Base-by-base conservation (phyloP, 1,140 invertebrate species). In the Potamilus streckersoni region DNA sequence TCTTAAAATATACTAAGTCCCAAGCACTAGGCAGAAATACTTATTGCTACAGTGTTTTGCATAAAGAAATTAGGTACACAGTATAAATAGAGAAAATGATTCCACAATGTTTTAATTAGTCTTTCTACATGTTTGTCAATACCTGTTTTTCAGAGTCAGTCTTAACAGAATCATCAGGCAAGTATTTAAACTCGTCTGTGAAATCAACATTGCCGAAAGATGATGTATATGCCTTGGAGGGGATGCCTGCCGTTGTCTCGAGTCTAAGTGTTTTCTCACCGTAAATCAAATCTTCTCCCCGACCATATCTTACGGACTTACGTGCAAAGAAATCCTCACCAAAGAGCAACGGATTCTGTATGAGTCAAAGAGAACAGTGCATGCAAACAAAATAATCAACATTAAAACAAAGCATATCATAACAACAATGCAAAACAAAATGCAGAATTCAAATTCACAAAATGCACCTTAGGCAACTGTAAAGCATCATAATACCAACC, bases 321-420 rank as follows among this genome's bases (percentile, higher is more conserved):
- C 84, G 80, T 13, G 80, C 78, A 76, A 84, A 86, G 31, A 86
- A 76, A 71, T 86, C 85, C 71, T 85, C 85, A 12, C 75, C 72
- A 70, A 80, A 86, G 27, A 79, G 78, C 60, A 79, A 60, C n/a
- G 74, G 69, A 60, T 71, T 69, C 72, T 74, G 31, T 62, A 58
- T 60, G 31, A 74, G 65, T 69, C 20, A 60, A 79, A 69, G 71
- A 70, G 68, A 79, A 75, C 19, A 67, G 65, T 63, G 74, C 73
- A 76, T 76, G 74, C 74, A 71, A 31, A 71, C 55, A 61, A 71
- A 56, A 57, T 27, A 58, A 70, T 58, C 16, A 64, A 66, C 17
- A 67, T 56, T 23, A 31, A 56, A 58, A 73, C 58, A 8, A 61
- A 71, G 61, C 38, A n/a, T 49, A 64, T 38, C 49, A 69, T 14